phyloP scores from a whole-genome alignment of 1,140 invertebrate species.

The Zelostemma sp. region DNA sequence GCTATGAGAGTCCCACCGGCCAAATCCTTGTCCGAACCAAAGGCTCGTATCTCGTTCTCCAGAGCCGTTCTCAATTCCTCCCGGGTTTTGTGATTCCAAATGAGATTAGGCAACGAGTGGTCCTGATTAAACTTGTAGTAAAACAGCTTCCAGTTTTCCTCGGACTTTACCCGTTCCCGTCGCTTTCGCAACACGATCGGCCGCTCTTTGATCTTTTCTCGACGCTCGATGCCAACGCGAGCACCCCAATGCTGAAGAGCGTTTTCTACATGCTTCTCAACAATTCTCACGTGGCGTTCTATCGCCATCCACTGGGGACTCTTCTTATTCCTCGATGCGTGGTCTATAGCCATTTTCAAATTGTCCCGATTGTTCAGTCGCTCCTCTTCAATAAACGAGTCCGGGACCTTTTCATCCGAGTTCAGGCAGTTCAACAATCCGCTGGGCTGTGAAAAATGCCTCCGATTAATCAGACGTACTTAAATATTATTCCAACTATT shows the following conservation, averaged over 20 bases:
- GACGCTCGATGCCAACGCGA: slow-evolving; percentile 78
- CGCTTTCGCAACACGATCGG: slow-evolving; percentile 93
- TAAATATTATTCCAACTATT: neutral
- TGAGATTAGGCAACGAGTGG: slow-evolving; percentile 95
- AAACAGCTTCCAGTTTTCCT: slow-evolving; percentile 94
- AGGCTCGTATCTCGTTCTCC: slow-evolving; percentile 93
- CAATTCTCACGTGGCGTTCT: slow-evolving; percentile 80
- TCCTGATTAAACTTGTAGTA: slow-evolving; percentile 97
- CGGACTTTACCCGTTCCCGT: slow-evolving; percentile 90
- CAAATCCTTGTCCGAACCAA: slow-evolving; percentile 91
- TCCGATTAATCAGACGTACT: neutral
- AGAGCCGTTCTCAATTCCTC: slow-evolving; percentile 94
- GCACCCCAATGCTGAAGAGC: slow-evolving; percentile 93
- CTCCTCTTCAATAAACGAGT: slow-evolving; percentile 79
- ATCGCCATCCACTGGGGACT: slow-evolving; percentile 79
- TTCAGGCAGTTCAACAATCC: slow-evolving; percentile 93
- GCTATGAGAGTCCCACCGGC: slow-evolving; percentile 85
- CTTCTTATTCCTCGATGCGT: slow-evolving; percentile 75
- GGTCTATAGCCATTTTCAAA: slow-evolving; percentile 92
- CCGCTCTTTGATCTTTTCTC: slow-evolving; percentile 75
- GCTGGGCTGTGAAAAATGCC: slow-evolving; percentile 75
- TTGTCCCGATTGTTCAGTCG: slow-evolving; percentile 91
- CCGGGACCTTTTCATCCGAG: slow-evolving; percentile 87
- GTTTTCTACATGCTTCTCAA: slow-evolving; percentile 83
- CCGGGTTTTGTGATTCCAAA: slow-evolving; percentile 99